Evolutionary conservation across 2,888 invertebrate species (phyloP).

Genomic region (Drosophila villosipedis): DNA sequence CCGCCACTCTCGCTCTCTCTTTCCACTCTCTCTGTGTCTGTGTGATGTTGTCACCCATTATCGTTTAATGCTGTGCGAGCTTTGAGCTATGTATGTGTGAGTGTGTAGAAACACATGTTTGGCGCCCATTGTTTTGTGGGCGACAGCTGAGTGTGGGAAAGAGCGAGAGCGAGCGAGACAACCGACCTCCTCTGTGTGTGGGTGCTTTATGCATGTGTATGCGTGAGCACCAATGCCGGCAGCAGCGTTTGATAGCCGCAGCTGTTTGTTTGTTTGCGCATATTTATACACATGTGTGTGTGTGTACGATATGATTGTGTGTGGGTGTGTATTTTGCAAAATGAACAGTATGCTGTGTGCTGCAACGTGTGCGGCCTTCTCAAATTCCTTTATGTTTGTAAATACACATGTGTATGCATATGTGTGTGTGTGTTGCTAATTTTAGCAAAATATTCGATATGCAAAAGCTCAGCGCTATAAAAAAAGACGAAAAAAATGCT

Average conservation of each 20-base stretch:
- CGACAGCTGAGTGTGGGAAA: slow-evolving; percentile 72
- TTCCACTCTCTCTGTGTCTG: slow-evolving; percentile 21
- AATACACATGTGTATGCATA: slow-evolving; percentile 13
- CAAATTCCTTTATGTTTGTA: slow-evolving; percentile 69
- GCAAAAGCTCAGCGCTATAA: slow-evolving; percentile 43
- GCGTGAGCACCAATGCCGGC: slow-evolving; percentile 55
- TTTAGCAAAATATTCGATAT: slow-evolving; percentile 52
- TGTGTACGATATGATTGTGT: slow-evolving; percentile 10
- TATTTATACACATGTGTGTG: slow-evolving; percentile 17
- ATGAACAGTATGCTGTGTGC: slow-evolving; percentile 31
- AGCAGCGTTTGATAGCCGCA: slow-evolving; percentile 44
- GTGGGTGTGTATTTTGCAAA: slow-evolving; percentile 34
- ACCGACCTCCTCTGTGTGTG: slow-evolving; percentile 19
- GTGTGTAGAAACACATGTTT: slow-evolving; percentile 73
- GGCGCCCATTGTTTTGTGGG: slow-evolving; percentile 67
- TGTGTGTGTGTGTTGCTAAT: slow-evolving; percentile 44
- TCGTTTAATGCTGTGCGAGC: slow-evolving; percentile 29
- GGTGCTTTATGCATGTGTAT: slow-evolving; percentile 13
- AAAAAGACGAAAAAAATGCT: slow-evolving; percentile 37
- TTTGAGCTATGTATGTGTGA: slow-evolving; percentile 21
- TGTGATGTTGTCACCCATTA: slow-evolving; percentile 60
- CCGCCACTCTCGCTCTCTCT: slow-evolving; percentile 15
- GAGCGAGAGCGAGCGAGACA: slow-evolving; percentile 73
- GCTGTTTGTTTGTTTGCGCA: slow-evolving; percentile 59
- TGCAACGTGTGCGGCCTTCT: slow-evolving; percentile 70